These are phyloP conservation scores for Drosophila cardini DNA, from an alignment of 1,140 invertebrate species.

Conservation along the genomic window DNA sequence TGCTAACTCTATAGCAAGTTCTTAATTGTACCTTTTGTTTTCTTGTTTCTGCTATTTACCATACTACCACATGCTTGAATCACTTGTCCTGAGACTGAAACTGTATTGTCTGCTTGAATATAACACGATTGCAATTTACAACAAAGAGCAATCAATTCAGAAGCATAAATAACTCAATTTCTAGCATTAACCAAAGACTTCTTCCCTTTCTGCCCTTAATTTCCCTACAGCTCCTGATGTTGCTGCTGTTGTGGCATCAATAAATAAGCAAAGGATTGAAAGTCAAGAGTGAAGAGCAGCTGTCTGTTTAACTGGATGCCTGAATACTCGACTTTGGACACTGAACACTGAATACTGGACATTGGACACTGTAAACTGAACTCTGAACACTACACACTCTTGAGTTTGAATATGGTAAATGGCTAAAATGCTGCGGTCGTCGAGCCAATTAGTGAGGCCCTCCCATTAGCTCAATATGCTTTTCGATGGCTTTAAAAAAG, in stretches of 20 bases:
- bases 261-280: constrained; percentile 55
- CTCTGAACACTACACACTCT: not conserved
- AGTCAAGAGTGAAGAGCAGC: constrained; percentile 33
- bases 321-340: not conserved
- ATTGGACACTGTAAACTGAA: not conserved
- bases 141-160: constrained; percentile 79
- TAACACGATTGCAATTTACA: constrained; percentile 60
- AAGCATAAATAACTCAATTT: constrained; percentile 81
- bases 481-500: constrained; percentile 40
- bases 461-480: not conserved
- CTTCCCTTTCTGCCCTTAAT: not conserved
- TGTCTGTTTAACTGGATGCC: constrained; percentile 30
- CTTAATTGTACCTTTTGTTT: constrained; percentile 2
- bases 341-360: constrained; percentile 2
- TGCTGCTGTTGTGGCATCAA: constrained; percentile 28
- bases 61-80: constrained; percentile 56
- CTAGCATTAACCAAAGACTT: constrained; percentile 20
- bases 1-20: not conserved
- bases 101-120: not conserved
- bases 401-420: constrained; percentile 22
- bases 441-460: constrained; percentile 64
- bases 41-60: constrained; percentile 25
- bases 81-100: constrained; percentile 27
- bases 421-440: not conserved
- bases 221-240: not conserved